These are phyloP conservation scores for Heliconius sara DNA, from an alignment of 2,888 invertebrate genomes.

Conservation along the genomic window DNA sequence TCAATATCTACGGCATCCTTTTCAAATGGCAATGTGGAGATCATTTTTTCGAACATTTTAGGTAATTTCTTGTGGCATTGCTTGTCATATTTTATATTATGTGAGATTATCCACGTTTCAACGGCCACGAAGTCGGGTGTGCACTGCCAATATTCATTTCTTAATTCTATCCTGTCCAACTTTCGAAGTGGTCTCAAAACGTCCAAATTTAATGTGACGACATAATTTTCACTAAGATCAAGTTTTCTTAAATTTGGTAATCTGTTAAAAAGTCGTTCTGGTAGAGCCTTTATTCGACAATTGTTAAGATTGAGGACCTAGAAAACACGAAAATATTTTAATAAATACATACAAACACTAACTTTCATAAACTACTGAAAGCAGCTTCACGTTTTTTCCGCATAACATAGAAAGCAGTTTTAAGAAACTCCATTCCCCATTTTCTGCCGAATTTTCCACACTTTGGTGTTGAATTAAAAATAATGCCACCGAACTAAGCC, in stretches of 20 bases:
- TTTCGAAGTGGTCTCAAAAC: conserved; percentile 77
- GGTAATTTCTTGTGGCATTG: conserved; percentile 70
- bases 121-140: conserved; percentile 71
- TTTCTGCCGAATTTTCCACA: background rate
- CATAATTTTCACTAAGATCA: conserved; percentile 85
- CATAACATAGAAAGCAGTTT: background rate
- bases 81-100: conserved; percentile 74
- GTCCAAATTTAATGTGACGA: conserved; percentile 79
- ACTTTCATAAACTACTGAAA: background rate
- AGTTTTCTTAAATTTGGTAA: conserved; percentile 83
- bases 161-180: conserved; percentile 79
- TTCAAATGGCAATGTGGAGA: conserved; percentile 69
- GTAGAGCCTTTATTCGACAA: conserved; percentile 83
- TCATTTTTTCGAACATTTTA: conserved; percentile 84
- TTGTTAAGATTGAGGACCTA: conserved; percentile 84
- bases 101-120: conserved; percentile 71
- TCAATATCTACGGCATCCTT: conserved; percentile 63
- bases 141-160: conserved; percentile 84
- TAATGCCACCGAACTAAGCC: too few species aligned
- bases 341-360: background rate
- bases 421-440: background rate
- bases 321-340: conserved; percentile 52
- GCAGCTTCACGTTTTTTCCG: background rate
- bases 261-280: conserved; percentile 77
- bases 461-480: too few species aligned